Percentiles rank a stretch among this genome's conserved stretches.
Evolutionary conservation across 2,113 vertebrate genomes (phyloP).

Genomic region (Nibea albiflora): DNA sequence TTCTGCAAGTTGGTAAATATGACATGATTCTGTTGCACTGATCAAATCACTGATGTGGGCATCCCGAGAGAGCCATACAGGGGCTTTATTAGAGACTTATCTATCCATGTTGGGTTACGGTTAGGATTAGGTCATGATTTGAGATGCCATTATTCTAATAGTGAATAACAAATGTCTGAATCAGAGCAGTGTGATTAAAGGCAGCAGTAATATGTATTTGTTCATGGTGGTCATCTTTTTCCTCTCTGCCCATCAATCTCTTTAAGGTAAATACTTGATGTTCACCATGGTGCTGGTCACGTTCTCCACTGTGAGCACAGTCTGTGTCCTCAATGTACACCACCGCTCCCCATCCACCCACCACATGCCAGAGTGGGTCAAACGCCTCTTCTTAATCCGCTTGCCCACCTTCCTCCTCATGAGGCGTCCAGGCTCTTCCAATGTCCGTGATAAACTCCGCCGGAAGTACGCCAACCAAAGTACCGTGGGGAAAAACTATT

Average conservation of each 20-base stretch:
- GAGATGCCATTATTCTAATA: background rate
- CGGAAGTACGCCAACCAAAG: conserved; percentile 62
- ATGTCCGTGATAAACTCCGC: conserved; percentile 61
- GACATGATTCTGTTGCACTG: background rate
- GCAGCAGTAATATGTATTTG: background rate
- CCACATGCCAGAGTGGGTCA: conserved; percentile 87
- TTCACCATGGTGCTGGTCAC: conserved; percentile 89
- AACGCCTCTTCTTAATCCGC: conserved; percentile 80
- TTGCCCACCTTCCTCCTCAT: conserved; percentile 85
- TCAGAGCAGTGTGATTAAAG: background rate
- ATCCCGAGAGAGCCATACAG: background rate
- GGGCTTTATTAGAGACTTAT: background rate
- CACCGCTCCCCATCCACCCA: conserved; percentile 87
- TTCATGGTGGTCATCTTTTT: background rate
- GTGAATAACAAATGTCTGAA: background rate
- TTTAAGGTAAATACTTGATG: conserved; percentile 86
- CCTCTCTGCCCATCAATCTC: conserved; percentile 6
- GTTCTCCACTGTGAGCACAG: conserved; percentile 84
- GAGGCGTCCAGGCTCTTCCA: conserved; percentile 81
- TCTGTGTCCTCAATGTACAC: conserved; percentile 86
- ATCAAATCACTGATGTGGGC: background rate
- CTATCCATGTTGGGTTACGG: background rate
- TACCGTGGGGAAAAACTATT: conserved; percentile 19
- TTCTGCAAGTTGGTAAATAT: background rate
- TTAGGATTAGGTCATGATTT: background rate